Evolutionary conservation across 1,140 invertebrate genomes (phyloP).

Genomic region (Rhyzopertha dominica): DNA sequence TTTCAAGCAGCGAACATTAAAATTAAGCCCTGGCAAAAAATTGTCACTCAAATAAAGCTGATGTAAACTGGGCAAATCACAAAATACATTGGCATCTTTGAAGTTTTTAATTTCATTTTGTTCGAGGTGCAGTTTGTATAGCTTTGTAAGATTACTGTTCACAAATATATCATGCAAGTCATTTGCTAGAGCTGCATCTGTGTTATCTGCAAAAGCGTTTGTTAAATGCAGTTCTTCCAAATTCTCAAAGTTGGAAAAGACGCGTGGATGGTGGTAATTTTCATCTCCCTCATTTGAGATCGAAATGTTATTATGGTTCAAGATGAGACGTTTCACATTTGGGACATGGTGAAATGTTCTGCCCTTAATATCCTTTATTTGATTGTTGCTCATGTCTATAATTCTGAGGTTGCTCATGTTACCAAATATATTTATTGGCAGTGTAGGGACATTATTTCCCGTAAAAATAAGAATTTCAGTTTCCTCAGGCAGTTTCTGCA

Average conservation of each 20-base stretch:
- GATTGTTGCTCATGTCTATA: slow-evolving; percentile 74
- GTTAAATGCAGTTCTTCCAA: slow-evolving; percentile 68
- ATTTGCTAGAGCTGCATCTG: slow-evolving; percentile 55
- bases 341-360: slow-evolving; percentile 73
- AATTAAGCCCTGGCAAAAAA: slow-evolving; percentile 55
- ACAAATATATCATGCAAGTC: slow-evolving; percentile 70
- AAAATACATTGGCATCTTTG: slow-evolving; percentile 62
- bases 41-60: slow-evolving; percentile 70
- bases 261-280: slow-evolving; percentile 62
- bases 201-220: slow-evolving; percentile 68
- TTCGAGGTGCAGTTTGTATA: slow-evolving; percentile 71
- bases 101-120: slow-evolving; percentile 72
- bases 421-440: slow-evolving; percentile 72
- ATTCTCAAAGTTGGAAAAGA: slow-evolving; percentile 75
- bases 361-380: slow-evolving; percentile 68
- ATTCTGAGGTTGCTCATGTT: slow-evolving; percentile 56
- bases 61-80: slow-evolving; percentile 60
- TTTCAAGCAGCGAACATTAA: slow-evolving; percentile 62
- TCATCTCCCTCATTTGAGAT: slow-evolving; percentile 54
- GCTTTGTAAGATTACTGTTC: slow-evolving; percentile 60
- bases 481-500: slow-evolving; percentile 59
- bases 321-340: slow-evolving; percentile 63
- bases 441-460: slow-evolving; percentile 60
- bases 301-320: slow-evolving; percentile 70
- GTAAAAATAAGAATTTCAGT: slow-evolving; percentile 70